A percentile compares a stretch with the other conserved stretches of the same genome.
phyloP scores from a whole-genome alignment of 2,888 invertebrate genomes.

The Tupiocoris notatus region DNA sequence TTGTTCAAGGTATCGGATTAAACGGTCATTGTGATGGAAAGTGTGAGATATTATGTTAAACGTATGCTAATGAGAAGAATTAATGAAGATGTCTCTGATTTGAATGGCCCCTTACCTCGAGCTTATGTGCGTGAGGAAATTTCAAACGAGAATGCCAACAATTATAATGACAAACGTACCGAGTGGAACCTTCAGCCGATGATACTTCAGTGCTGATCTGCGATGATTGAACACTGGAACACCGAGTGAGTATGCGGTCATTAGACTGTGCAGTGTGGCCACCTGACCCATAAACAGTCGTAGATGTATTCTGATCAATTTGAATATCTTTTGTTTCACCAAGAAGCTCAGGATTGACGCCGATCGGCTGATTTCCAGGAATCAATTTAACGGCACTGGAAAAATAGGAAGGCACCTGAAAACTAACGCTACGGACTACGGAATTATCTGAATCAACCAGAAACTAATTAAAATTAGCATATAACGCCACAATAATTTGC shows the following conservation, averaged over 20 bases:
- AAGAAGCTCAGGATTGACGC: constrained; percentile 15
- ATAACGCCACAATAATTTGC: too few relatives aligned
- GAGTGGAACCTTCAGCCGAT: constrained; percentile 36
- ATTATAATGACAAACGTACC: too few relatives aligned
- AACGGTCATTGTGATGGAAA: too few relatives aligned
- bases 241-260: constrained; percentile 15
- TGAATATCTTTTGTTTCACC: not conserved
- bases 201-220: constrained; percentile 39
- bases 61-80: too few relatives aligned
- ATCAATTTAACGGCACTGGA: constrained; percentile 45
- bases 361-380: constrained; percentile 23
- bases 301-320: not conserved
- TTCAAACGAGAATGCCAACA: too few relatives aligned
- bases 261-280: not conserved
- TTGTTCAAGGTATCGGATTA: too few relatives aligned
- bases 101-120: not conserved
- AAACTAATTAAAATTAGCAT: too few relatives aligned
- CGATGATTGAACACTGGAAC: constrained; percentile 27
- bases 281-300: not conserved
- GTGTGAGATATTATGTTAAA: too few relatives aligned
- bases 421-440: too few relatives aligned
- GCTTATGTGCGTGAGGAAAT: too few relatives aligned
- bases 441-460: too few relatives aligned
- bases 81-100: not conserved
- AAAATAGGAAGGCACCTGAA: too few relatives aligned